Evolutionary conservation across 2,888 invertebrate genomes (phyloP), one percentile per base, ranked within the genome.

Genomic region (Baronia brevicornis): DNA sequence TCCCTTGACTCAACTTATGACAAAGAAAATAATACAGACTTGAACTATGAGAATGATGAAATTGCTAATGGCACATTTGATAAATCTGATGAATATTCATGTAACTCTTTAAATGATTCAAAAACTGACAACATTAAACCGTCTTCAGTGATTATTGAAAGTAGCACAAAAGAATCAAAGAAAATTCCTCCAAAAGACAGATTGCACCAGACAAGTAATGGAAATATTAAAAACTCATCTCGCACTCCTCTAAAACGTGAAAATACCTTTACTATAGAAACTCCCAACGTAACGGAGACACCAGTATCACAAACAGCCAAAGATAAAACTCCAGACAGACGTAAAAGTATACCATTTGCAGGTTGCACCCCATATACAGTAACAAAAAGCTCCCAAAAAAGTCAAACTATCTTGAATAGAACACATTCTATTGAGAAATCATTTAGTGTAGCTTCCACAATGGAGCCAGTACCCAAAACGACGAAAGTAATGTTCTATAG

Each of bases 401-500:
- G 68, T 13, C 66, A 54, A 26, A 48, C 41, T 19, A 32, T 60
- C 7, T 35, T 82, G 8, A 82, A 84, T 45, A 45, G 75, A 2
- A 84, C 80, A 3, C 51, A 62, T 11, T 82, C 84, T 0, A 50
- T 80, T 19, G 84, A 82, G 48, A 84, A 82, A 46, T 39, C 49
- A 1, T 31, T 25, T 4, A 39, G 48, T 1, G 19, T 44, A 21
- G 61, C 62, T 1, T 60, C 61, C 0, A 4, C 54, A 0, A 36
- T 41, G 0, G 72, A 68, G 1, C 39, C 43, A 0, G 41, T 43
- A 2, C 60, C 63, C 0, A 57, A 65, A 37, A 36, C 52, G 2
- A 73, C 78, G 1, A 63, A 48, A 41, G 84, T 84, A 2, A 80
- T 78, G 78, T 84, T 84, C 51, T 79, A 80, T 49, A 82, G 80